Percentiles rank a stretch among this genome's conserved stretches.
Conservation (phyloP, 2,113 vertebrate species). For the Phoenicopterus ruber region DNA sequence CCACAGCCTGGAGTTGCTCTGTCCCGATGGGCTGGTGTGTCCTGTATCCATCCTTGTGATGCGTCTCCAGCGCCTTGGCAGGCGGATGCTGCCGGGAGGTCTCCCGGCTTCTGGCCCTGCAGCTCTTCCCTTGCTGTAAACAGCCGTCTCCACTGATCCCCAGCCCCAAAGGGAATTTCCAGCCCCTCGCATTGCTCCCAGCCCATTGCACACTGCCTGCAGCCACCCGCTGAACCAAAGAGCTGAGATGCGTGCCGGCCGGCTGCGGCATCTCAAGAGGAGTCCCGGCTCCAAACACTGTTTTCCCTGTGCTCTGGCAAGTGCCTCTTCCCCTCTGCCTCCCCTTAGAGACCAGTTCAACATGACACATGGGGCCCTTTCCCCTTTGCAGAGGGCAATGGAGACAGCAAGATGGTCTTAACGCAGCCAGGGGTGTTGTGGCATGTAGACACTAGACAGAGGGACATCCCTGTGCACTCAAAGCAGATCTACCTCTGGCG, state of each 20-base stretch:
- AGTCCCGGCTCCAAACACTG: neutral
- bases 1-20: neutral
- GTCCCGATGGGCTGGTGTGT: neutral
- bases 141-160: neutral
- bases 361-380: neutral
- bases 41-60: neutral
- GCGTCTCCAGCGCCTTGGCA: neutral
- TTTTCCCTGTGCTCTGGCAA: neutral
- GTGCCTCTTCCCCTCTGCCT: neutral
- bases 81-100: neutral
- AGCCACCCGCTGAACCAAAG: neutral
- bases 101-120: neutral
- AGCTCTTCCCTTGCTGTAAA: neutral
- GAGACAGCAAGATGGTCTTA: neutral
- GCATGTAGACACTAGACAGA: neutral
- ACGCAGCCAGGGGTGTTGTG: neutral
- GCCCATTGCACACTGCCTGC: neutral
- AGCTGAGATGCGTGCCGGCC: fast-evolving
- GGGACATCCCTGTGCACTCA: neutral
- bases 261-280: fast-evolving
- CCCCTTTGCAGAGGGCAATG: neutral
- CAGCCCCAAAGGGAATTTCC: conserved; percentile 39
- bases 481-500: neutral
- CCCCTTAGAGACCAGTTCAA: neutral
- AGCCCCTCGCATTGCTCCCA: neutral